Conservation (phyloP, 92 coral and sea anemone genomes). For the Plumapathes pennacea region DNA sequence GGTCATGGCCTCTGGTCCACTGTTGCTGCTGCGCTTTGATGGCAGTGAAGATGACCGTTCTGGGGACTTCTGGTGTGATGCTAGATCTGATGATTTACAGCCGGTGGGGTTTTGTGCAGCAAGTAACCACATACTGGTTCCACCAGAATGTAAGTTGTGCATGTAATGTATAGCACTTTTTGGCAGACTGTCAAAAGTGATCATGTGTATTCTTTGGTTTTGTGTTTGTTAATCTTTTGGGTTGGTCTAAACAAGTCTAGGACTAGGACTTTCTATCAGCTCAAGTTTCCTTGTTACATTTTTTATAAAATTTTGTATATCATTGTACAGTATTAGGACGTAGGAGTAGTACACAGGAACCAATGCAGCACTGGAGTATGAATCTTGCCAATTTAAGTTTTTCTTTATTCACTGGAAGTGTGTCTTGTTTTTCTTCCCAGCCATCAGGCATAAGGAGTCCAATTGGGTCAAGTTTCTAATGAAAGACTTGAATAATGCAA, state of each 20-base stretch:
- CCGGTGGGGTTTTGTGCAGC: constrained; percentile 84
- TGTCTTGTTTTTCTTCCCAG: constrained; percentile 17
- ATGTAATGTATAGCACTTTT: not conserved
- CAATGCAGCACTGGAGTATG: no score
- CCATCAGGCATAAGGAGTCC: constrained; percentile 76
- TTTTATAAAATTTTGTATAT: no score
- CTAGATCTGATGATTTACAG: constrained; percentile 65
- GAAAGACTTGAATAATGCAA: constrained; percentile 55
- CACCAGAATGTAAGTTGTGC: constrained; percentile 76
- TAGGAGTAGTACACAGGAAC: no score
- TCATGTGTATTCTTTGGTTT: no score
- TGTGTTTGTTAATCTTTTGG: no score
- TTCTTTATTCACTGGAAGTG: no score
- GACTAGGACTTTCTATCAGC: no score
- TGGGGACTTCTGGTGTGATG: constrained; percentile 88
- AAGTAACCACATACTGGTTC: constrained; percentile 67
- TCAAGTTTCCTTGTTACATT: no score
- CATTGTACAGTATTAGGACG: no score
- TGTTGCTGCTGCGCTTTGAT: constrained; percentile 74
- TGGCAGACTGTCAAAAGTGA: no score
- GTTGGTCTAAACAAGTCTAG: no score
- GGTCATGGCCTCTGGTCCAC: constrained; percentile 82
- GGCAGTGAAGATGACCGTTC: constrained; percentile 82
- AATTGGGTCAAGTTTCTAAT: constrained; percentile 83
- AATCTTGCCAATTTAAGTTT: no score